Evolutionary conservation across 1,140 invertebrate species (phyloP).

Genomic region (Bombus breviceps): DNA sequence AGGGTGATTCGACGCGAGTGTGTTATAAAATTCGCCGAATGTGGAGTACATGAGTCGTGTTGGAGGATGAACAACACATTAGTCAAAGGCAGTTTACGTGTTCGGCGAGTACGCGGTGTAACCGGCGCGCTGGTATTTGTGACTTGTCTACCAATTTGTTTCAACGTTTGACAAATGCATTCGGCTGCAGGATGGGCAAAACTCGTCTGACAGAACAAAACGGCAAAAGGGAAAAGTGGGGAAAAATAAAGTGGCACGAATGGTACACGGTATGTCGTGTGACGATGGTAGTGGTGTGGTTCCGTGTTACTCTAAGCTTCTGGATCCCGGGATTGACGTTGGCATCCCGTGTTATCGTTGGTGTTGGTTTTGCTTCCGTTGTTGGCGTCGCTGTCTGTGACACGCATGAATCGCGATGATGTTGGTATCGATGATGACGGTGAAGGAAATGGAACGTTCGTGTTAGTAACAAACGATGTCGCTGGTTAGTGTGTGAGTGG

Average conservation of each 20-base stretch:
- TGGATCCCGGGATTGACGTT: conserved; percentile 46
- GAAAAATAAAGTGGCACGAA: conserved; percentile 69
- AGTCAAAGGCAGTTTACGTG: conserved; percentile 77
- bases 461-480: conserved; percentile 52
- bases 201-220: conserved; percentile 69
- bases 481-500: conserved; percentile 12
- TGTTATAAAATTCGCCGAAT: conserved; percentile 53
- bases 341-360: conserved; percentile 45
- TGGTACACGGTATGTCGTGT: background rate
- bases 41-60: conserved; percentile 76
- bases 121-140: conserved; percentile 68
- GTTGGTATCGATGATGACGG: conserved; percentile 40
- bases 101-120: conserved; percentile 10
- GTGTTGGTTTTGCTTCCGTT: conserved; percentile 37
- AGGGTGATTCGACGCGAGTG: background rate
- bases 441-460: conserved; percentile 48
- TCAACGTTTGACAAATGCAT: conserved; percentile 79
- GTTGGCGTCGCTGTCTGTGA: conserved; percentile 37
- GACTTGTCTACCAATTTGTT: conserved; percentile 79
- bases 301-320: background rate
- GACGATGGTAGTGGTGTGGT: conserved; percentile 42
- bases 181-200: conserved; percentile 67
- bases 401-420: conserved; percentile 30
- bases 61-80: conserved; percentile 78
- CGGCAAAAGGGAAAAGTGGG: conserved; percentile 60